A percentile compares a stretch with the other conserved stretches of the same genome.
phyloP scores from a whole-genome alignment of 2,797 vertebrate species.

The Moxostoma hubbsi region DNA sequence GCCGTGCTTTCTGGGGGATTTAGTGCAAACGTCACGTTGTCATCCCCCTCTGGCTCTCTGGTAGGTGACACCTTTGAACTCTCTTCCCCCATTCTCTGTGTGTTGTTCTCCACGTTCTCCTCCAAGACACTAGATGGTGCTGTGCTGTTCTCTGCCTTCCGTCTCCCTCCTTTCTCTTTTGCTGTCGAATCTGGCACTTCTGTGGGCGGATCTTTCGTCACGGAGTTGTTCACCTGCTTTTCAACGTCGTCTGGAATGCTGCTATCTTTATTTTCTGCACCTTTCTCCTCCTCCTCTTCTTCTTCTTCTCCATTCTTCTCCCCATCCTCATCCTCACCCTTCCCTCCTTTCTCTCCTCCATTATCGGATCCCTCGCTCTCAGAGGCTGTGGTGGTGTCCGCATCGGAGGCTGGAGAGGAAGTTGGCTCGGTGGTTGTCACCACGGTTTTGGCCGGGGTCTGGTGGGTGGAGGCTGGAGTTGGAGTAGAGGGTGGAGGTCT shows the following conservation, averaged over 20 bases:
- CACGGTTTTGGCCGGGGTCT: slow-evolving; percentile 60
- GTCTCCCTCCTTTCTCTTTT: slow-evolving; percentile 71
- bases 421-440: slow-evolving; percentile 71
- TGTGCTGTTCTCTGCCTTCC: slow-evolving; percentile 27
- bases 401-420: slow-evolving; percentile 70
- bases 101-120: slow-evolving; percentile 45
- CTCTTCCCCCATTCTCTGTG: slow-evolving; percentile 28
- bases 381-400: slow-evolving; percentile 62
- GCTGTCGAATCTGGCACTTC: slow-evolving; percentile 69
- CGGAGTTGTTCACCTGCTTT: slow-evolving; percentile 48
- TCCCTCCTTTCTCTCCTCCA: slow-evolving; percentile 76
- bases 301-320: slow-evolving; percentile 81
- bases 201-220: slow-evolving; percentile 54
- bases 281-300: slow-evolving; percentile 71
- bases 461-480: slow-evolving; percentile 70
- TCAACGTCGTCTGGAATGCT: slow-evolving; percentile 43
- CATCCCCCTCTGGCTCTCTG: slow-evolving; percentile 54
- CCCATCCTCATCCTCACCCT: slow-evolving; percentile 78
- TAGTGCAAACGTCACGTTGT: slow-evolving; percentile 48
- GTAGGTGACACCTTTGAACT: slow-evolving; percentile 58
- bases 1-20: slow-evolving; percentile 39
- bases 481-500: slow-evolving; percentile 70
- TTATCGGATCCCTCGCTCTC: slow-evolving; percentile 73
- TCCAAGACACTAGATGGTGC: slow-evolving; percentile 37
- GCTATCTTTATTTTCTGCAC: slow-evolving; percentile 73